These are phyloP conservation scores for Spheniscus humboldti DNA, from an alignment of 2,797 vertebrate species.

Conservation along the genomic window DNA sequence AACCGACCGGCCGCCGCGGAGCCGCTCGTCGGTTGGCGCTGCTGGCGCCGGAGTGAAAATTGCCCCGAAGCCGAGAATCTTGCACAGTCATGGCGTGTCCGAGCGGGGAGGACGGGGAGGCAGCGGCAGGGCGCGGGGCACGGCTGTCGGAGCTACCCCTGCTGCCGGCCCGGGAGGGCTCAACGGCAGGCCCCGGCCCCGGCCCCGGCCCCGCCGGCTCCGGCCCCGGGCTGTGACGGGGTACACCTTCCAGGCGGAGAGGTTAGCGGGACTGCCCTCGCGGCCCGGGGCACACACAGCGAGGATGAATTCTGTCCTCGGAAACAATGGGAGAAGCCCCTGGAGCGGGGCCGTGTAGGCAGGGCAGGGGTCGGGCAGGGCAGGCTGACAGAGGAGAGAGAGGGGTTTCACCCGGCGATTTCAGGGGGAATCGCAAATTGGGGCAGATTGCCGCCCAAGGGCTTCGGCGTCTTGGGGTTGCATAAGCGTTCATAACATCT, in stretches of 20 bases:
- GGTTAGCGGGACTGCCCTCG: accelerated
- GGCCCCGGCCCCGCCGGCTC: not conserved
- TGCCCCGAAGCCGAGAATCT: not conserved
- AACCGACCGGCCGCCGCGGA: not conserved
- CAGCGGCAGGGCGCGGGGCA: not conserved
- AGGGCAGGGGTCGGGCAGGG: not conserved
- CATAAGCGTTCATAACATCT: not conserved
- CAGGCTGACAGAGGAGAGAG: accelerated
- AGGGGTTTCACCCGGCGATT: accelerated
- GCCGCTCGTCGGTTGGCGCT: not conserved
- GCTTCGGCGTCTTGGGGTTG: not conserved
- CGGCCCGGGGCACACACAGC: accelerated
- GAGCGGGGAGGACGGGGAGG: not conserved
- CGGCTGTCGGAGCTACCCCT: not conserved
- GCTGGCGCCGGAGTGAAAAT: not conserved
- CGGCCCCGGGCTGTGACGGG: not conserved
- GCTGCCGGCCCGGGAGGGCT: not conserved
- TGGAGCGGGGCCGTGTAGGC: not conserved
- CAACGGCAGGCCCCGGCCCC: not conserved
- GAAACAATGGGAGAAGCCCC: not conserved
- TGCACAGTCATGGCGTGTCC: constrained; percentile 20
- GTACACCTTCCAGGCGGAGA: too few species aligned
- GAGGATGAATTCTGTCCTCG: not conserved
- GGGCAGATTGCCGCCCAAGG: not conserved
- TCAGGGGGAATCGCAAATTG: accelerated